Evolutionary conservation across 2,797 vertebrate genomes (phyloP).

Genomic region (Poeciliopsis paucimaculata): DNA sequence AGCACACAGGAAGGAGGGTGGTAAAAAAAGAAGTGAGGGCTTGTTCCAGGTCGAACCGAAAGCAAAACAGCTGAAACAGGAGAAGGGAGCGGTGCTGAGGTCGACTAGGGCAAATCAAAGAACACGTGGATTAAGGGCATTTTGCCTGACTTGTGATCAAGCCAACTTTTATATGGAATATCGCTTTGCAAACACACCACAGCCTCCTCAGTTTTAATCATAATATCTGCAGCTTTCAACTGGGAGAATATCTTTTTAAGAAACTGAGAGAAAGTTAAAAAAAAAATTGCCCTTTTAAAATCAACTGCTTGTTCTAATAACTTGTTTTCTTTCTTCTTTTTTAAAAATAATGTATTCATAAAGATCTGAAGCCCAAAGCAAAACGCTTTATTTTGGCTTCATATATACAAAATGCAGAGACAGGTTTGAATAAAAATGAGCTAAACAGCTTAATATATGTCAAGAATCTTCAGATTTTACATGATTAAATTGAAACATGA

Average conservation of each 20-base stretch:
- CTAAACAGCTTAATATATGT: background rate
- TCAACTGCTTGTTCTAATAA: conserved; percentile 16
- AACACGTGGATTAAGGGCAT: conserved; percentile 18
- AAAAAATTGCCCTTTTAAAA: conserved; percentile 43
- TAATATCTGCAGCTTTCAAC: conserved; percentile 58
- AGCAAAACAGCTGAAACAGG: conserved; percentile 16
- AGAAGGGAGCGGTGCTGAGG: conserved; percentile 1
- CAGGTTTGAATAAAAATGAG: background rate
- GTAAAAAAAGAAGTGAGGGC: conserved; percentile 1
- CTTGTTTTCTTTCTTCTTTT: too few relatives aligned
- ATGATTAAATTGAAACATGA: background rate
- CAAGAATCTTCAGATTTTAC: background rate
- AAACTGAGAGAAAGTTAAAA: background rate
- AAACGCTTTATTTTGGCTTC: conserved; percentile 32
- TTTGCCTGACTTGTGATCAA: conserved; percentile 18
- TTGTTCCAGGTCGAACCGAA: conserved; percentile 29
- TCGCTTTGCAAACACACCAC: conserved; percentile 29
- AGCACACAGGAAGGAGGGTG: conserved; percentile 1
- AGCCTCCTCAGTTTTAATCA: conserved; percentile 56
- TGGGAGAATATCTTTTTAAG: background rate
- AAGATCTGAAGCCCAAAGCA: conserved; percentile 20
- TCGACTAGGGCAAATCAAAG: conserved; percentile 12
- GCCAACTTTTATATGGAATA: conserved; percentile 13
- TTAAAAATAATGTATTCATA: conserved; percentile 6
- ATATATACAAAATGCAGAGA: background rate